phyloP scores from a whole-genome alignment of 2,113 vertebrate genomes.

The Lutjanus erythropterus region DNA sequence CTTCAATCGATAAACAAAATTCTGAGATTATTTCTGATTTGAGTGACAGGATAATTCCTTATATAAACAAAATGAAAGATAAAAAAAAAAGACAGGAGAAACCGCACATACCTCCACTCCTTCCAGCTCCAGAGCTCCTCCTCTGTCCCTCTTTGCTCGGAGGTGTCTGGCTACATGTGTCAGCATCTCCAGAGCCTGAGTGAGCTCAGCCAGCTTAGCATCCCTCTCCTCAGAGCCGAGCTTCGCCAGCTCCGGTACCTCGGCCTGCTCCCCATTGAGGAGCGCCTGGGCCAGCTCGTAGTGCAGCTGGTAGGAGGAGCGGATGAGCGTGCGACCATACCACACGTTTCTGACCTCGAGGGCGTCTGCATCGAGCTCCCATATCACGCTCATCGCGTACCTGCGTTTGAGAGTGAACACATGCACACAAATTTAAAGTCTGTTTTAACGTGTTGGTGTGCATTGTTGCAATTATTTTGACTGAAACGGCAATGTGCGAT shows the following conservation, averaged over 20 bases:
- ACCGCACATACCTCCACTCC: slow-evolving; percentile 85
- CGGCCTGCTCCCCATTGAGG: slow-evolving; percentile 84
- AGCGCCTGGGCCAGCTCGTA: slow-evolving; percentile 94
- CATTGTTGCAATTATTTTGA: no score
- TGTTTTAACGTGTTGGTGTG: background rate
- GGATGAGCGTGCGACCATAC: slow-evolving; percentile 89
- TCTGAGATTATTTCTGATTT: no score
- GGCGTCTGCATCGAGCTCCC: slow-evolving; percentile 89
- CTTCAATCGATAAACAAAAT: no score
- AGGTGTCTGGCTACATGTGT: slow-evolving; percentile 88
- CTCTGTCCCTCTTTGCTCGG: slow-evolving; percentile 85
- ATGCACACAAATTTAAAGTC: no score
- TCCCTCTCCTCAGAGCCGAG: slow-evolving; percentile 75
- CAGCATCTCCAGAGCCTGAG: slow-evolving; percentile 86
- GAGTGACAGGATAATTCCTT: no score
- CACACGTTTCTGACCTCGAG: slow-evolving; percentile 84
- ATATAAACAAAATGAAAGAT: no score
- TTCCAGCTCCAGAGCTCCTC: slow-evolving; percentile 94
- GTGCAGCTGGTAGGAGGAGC: slow-evolving; percentile 93
- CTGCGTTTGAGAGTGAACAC: slow-evolving; percentile 68
- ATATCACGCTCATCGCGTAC: slow-evolving; percentile 94
- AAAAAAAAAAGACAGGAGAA: no score
- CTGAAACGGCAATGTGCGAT: no score
- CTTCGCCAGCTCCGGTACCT: slow-evolving; percentile 86
- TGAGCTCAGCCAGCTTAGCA: slow-evolving; percentile 81